Base-by-base conservation (phyloP, 2,888 invertebrate species). In the Sipunculus nudus region DNA sequence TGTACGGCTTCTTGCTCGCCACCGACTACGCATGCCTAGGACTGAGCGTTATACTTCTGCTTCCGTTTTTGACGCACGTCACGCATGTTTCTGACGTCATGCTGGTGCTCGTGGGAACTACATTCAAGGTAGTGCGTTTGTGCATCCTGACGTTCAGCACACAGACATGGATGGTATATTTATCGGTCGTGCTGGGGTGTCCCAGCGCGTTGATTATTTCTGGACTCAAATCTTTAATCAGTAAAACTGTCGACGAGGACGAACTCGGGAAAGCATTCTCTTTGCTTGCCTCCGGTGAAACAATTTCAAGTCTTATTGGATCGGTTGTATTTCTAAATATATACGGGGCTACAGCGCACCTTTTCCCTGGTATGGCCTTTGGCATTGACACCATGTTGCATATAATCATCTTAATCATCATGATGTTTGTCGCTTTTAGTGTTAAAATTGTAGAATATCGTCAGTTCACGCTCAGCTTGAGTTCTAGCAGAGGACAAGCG, bases 21-120 rank as follows among this genome's bases (percentile, higher is more conserved):
- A 59, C 77, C 2, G 82, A 82, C 67, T 82, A 82, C 65, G 80
- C 80, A 2, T 75, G 75, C 13, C 78, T 82, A 75, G 82, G 81
- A 0, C 26, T 80, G 4, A 75, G 75, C 53, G 71, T 81, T 8
- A 68, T 82, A 41, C 55, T 80, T 21, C 55, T 83, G 0, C 73
- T 82, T 13, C 83, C 83, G 0, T 55, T 82, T 16, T 55, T 82
- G 40, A 73, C 79, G 25, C 66, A 66, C 29, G 59, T 71, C 31
- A 52, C 77, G n/a, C 69, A 70, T 40, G 53, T 79, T 19, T 67
- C 68, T 46, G 83, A 83, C 67, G 67, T 72, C 10, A 63, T 70
- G 6, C 77, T 83, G 1, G 71, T 79, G 3, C 65, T 81, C 53
- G 57, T 79, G 10, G 82, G 79, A 1, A 58, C 80, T 10, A 41